Evolutionary conservation across 2,888 invertebrate species (phyloP), one percentile per base, ranked within the genome.

Genomic region (Troglohyphantes excavatus): DNA sequence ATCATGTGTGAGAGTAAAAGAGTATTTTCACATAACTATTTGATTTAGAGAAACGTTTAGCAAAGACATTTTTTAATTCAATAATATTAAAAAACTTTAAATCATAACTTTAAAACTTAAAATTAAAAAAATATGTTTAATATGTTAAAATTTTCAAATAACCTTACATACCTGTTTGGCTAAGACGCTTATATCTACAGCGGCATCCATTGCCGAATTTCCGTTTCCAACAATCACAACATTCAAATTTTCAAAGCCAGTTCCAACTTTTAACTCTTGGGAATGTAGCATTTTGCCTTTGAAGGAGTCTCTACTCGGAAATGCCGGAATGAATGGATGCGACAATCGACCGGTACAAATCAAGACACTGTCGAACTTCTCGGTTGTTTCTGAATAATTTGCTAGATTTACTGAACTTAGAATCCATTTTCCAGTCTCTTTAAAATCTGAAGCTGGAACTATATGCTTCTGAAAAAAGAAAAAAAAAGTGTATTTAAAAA

Each of bases 161-260:
- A 67, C 9, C 11, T 27, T 6, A 59, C 79, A 75, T 90, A 93
- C 82, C 92, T 93, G 92, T 46, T 92, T 92, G 21, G 92, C 91
- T 19, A 92, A 90, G 21, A 92, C 90, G 81, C 93, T 92, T 23
- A 94, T 91, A 73, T 93, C 94, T 6, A 93, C 93, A 29, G 93
- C 93, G 2, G 92, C 92, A 91, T 94, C 94, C 0, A 93, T 93
- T 0, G 93, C 94, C 0, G 94, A 94, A 91, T 94, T 94, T 2
- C 94, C 94, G 79, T 94, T 93, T 2, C 94, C 94, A 59, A 94
- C 92, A 1, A 94, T 92, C 23, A 94, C 92, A 3, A 94, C 93
- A 59, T 93, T 92, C 91, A 93, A 93, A 70, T 92, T 93, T 63
- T 91, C 91, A 87, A 91, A 92, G 17, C 75, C 91, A 1, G 33